Evolutionary conservation across 2,113 vertebrate genomes (phyloP).

Genomic region (Polypterus bichir): DNA sequence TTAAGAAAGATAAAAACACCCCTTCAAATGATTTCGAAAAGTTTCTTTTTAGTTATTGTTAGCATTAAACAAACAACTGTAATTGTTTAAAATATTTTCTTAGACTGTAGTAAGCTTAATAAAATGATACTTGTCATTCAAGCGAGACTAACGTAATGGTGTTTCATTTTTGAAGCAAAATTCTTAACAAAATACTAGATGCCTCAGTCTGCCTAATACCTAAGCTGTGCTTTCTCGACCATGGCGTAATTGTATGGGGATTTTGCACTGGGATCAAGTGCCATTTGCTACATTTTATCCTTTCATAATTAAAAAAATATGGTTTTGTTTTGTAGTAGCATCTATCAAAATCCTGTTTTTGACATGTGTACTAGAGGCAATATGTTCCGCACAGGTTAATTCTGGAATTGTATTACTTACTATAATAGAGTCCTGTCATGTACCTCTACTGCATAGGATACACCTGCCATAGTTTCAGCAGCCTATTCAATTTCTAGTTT

Average conservation of each 20-base stretch:
- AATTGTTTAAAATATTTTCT: too few species aligned
- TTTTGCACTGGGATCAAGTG: constrained; percentile 21
- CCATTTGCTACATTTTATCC: constrained; percentile 26
- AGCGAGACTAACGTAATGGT: background rate
- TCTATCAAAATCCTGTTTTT: constrained; percentile 48
- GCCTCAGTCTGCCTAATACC: background rate
- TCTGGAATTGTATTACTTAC: constrained; percentile 51
- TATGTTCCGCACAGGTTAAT: constrained; percentile 52
- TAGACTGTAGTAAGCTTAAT: too few species aligned
- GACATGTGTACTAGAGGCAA: constrained; percentile 45
- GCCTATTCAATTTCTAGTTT: constrained; percentile 24
- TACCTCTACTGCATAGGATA: constrained; percentile 26
- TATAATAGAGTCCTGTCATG: constrained; percentile 40
- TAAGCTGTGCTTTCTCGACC: background rate
- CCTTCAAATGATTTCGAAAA: too few species aligned
- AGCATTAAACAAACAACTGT: too few species aligned
- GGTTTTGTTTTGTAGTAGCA: constrained; percentile 39
- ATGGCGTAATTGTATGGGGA: background rate
- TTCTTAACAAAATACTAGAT: background rate
- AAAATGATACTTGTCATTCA: background rate
- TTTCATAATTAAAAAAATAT: constrained; percentile 46
- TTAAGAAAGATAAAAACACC: too few species aligned
- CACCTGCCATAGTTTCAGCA: constrained; percentile 25
- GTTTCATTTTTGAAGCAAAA: background rate
- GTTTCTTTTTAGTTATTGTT: too few species aligned